Evolutionary conservation across 2,888 invertebrate species (phyloP).

Genomic region (Bombyx huttoni): DNA sequence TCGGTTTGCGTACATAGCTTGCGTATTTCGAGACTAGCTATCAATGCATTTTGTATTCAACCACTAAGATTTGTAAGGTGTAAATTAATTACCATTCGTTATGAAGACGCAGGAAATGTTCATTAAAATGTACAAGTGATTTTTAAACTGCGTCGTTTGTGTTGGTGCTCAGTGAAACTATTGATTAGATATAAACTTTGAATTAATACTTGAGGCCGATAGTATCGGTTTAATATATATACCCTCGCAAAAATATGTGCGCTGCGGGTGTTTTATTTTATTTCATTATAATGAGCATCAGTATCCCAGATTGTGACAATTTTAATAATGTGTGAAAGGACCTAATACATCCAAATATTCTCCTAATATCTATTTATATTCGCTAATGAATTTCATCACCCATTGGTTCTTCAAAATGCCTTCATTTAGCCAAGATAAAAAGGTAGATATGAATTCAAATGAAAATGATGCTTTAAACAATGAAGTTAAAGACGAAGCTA

Average conservation of each 20-base stretch:
- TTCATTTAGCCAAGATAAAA: constrained; percentile 54
- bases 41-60: constrained; percentile 41
- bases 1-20: constrained; percentile 52
- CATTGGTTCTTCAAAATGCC: constrained; percentile 41
- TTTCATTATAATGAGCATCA: constrained; percentile 15
- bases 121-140: not conserved
- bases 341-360: not conserved
- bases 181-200: constrained; percentile 33
- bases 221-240: constrained; percentile 25
- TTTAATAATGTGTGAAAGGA: constrained; percentile 5
- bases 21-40: constrained; percentile 51
- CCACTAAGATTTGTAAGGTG: constrained; percentile 39
- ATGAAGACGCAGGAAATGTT: constrained; percentile 24
- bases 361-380: not conserved
- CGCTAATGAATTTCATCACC: constrained; percentile 21
- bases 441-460: constrained; percentile 50
- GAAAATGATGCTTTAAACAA: constrained; percentile 37
- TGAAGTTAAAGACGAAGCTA: constrained; percentile 33
- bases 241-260: constrained; percentile 37
- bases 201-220: constrained; percentile 28
- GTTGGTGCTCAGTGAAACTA: constrained; percentile 26
- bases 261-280: constrained; percentile 21
- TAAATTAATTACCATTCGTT: constrained; percentile 40
- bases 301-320: constrained; percentile 1
- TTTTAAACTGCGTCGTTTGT: not conserved